Percentiles rank a stretch among this genome's conserved stretches.
Conservation (phyloP, 2,113 vertebrate genomes). For the Miniopterus natalensis region DNA sequence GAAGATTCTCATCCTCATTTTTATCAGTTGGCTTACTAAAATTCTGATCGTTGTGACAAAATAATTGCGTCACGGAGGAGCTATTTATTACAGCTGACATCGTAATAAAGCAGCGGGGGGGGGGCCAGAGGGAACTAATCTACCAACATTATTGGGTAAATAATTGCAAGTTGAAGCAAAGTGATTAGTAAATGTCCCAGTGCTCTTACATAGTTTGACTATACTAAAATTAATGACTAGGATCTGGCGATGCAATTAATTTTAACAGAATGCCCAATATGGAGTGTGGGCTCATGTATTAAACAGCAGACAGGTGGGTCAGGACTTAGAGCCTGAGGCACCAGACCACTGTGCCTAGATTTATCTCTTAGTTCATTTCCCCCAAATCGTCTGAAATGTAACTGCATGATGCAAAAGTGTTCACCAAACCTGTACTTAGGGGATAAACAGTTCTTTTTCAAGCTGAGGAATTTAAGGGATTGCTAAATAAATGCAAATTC, state of each 20-base stretch:
- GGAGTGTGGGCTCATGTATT: neutral
- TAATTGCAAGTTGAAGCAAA: slow-evolving; percentile 63
- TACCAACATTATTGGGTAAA: neutral
- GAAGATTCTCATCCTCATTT: slow-evolving; percentile 53
- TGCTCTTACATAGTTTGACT: slow-evolving; percentile 62
- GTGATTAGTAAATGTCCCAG: slow-evolving; percentile 54
- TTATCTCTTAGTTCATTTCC: neutral
- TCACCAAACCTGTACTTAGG: neutral
- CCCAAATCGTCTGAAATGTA: neutral
- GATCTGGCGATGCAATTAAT: slow-evolving; percentile 23
- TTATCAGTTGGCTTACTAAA: slow-evolving; percentile 69
- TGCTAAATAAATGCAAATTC: slow-evolving; percentile 60
- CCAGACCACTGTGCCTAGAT: neutral
- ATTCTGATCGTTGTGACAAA: slow-evolving; percentile 48
- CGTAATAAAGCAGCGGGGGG: slow-evolving; percentile 19
- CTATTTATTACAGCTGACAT: slow-evolving; percentile 49
- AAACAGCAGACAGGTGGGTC: neutral
- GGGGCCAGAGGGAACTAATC: slow-evolving; percentile 11
- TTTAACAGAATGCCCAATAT: neutral
- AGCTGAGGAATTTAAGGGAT: neutral
- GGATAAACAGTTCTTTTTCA: neutral
- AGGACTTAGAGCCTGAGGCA: neutral
- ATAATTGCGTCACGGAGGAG: slow-evolving; percentile 49
- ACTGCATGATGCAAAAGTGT: neutral
- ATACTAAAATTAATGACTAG: slow-evolving; percentile 59